Evolutionary conservation across 2,797 vertebrate species (phyloP).

Genomic region (Menidia menidia): DNA sequence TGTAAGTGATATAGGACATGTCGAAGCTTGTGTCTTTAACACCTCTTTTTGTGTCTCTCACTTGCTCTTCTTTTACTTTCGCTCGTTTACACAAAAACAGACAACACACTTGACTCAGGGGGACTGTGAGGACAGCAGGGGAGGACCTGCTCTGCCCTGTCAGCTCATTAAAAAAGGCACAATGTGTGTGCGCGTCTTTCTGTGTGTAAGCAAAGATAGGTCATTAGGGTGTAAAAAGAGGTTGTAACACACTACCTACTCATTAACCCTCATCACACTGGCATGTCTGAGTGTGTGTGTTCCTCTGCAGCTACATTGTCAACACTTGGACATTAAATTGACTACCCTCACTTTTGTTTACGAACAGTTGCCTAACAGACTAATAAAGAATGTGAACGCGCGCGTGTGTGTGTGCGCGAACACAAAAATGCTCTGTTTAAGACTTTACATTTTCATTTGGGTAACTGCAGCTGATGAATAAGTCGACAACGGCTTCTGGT

Average conservation of each 20-base stretch:
- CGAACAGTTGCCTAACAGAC: slow-evolving; percentile 38
- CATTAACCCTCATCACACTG: slow-evolving; percentile 61
- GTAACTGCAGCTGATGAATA: slow-evolving; percentile 49
- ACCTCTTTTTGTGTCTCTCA: slow-evolving; percentile 40
- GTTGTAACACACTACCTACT: slow-evolving; percentile 61
- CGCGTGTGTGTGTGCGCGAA: not conserved
- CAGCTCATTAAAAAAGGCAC: slow-evolving; percentile 70
- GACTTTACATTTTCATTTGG: slow-evolving; percentile 51
- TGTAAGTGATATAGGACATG: slow-evolving; percentile 55
- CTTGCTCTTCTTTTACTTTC: slow-evolving; percentile 26
- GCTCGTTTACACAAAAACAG: slow-evolving; percentile 36
- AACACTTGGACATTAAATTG: slow-evolving; percentile 43
- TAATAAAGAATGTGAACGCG: slow-evolving; percentile 18
- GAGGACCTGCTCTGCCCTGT: slow-evolving; percentile 55
- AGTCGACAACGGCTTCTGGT: slow-evolving; percentile 54
- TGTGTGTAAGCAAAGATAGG: slow-evolving; percentile 29
- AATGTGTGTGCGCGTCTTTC: slow-evolving; percentile 27
- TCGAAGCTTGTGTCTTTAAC: slow-evolving; percentile 57
- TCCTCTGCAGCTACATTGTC: slow-evolving; percentile 33
- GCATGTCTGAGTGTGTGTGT: slow-evolving; percentile 46
- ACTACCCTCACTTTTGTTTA: slow-evolving; percentile 43
- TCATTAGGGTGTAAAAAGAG: slow-evolving; percentile 64
- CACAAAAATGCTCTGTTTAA: slow-evolving; percentile 37
- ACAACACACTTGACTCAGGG: slow-evolving; percentile 44
- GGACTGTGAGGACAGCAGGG: slow-evolving; percentile 54